A percentile compares a stretch with the other conserved stretches of the same genome.
These are phyloP conservation scores for Alauda arvensis DNA, from an alignment of 2,797 vertebrate species.

Conservation along the genomic window DNA sequence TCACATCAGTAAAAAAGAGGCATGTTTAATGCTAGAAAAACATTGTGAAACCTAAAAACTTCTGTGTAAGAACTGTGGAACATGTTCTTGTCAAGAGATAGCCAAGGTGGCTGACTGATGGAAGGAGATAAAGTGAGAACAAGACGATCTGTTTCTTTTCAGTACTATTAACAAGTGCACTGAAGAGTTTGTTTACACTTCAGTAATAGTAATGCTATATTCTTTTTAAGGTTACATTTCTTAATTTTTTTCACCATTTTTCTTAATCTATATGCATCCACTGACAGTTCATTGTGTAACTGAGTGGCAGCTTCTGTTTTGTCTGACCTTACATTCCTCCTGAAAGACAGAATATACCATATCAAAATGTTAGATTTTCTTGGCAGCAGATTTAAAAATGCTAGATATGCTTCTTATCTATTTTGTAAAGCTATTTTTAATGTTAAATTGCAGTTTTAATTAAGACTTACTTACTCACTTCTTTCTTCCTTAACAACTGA, in stretches of 20 bases:
- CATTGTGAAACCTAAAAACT: background rate
- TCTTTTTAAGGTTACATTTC: background rate
- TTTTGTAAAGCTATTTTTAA: background rate
- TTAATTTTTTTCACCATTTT: background rate
- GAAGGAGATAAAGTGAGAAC: background rate
- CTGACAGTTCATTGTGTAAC: background rate
- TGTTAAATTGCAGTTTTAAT: background rate
- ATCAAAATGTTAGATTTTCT: background rate
- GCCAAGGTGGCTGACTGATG: background rate
- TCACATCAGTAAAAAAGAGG: background rate
- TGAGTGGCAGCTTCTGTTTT: background rate
- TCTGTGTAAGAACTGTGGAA: background rate
- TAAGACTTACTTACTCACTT: background rate
- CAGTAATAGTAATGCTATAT: background rate
- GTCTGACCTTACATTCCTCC: background rate
- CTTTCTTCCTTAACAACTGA: background rate
- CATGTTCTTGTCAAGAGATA: background rate
- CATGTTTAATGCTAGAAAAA: background rate
- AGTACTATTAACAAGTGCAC: background rate
- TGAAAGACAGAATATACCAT: background rate
- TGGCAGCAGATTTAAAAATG: background rate
- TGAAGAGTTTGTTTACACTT: background rate
- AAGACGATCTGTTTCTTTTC: background rate
- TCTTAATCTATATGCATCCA: background rate
- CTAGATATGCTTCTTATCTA: background rate